A percentile compares a stretch with the other conserved stretches of the same genome.
Evolutionary conservation across 2,888 invertebrate species (phyloP).

Genomic region (Epistrophe eligans): DNA sequence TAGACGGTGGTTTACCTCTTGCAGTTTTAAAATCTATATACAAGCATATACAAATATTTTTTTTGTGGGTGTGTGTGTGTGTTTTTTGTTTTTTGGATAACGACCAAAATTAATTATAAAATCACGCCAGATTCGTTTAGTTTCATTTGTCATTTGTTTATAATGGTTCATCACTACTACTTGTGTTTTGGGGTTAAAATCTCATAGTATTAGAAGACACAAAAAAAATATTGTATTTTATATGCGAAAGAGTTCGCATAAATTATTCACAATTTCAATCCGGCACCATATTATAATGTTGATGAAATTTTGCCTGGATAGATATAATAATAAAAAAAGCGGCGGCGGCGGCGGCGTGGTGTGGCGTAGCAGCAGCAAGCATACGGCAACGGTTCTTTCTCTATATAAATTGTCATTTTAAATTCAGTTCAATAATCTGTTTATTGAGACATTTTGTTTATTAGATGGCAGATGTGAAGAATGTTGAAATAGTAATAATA

Average conservation of each 20-base stretch:
- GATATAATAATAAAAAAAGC: slow-evolving; percentile 37
- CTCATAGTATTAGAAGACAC: slow-evolving; percentile 21
- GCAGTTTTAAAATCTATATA: slow-evolving; percentile 28
- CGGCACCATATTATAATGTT: neutral
- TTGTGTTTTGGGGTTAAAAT: slow-evolving; percentile 25
- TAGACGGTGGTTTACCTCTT: slow-evolving; percentile 28
- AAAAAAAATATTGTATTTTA: slow-evolving; percentile 27
- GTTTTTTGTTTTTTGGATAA: slow-evolving; percentile 53
- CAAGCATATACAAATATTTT: neutral
- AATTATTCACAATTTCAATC: slow-evolving; percentile 2
- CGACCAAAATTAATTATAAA: slow-evolving; percentile 74
- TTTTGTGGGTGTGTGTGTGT: neutral
- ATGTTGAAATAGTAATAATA: slow-evolving; percentile 3
- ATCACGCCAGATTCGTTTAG: slow-evolving; percentile 62
- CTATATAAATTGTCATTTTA: slow-evolving; percentile 26
- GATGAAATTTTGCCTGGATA: slow-evolving; percentile 25
- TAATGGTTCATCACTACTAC: slow-evolving; percentile 31
- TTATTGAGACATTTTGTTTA: slow-evolving; percentile 42
- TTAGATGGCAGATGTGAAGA: slow-evolving; percentile 16
- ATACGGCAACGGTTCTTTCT: neutral
- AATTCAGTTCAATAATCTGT: slow-evolving; percentile 62
- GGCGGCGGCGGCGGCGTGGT: neutral
- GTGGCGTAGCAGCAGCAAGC: neutral
- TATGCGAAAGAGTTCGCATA: slow-evolving; percentile 57
- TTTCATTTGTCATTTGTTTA: slow-evolving; percentile 72